Conservation (phyloP, 2,797 vertebrate genomes). For the Sebastes goodei region DNA sequence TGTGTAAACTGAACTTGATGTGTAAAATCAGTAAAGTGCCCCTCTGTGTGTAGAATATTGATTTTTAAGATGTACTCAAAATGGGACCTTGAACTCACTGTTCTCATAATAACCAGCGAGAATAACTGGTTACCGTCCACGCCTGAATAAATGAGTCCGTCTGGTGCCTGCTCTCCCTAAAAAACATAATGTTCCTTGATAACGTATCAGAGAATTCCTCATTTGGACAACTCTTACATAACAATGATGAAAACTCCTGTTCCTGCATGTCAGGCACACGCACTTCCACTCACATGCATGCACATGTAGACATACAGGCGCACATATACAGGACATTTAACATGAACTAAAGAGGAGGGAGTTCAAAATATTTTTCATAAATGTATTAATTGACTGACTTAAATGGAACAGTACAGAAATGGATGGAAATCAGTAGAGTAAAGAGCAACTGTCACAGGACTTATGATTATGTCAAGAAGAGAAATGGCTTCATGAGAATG, state of each 20-base stretch:
- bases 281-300: not conserved
- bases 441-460: not conserved
- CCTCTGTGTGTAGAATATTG: not conserved
- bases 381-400: not conserved
- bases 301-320: not conserved
- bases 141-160: slow-evolving; percentile 20
- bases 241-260: slow-evolving; percentile 30
- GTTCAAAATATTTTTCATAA: not conserved
- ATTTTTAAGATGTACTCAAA: not conserved
- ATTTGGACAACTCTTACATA: slow-evolving; percentile 45
- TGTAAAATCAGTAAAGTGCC: not conserved
- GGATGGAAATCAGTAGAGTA: not conserved
- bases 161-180: slow-evolving; percentile 28
- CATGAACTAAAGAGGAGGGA: not conserved
- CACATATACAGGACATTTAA: not conserved
- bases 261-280: not conserved
- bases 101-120: not conserved
- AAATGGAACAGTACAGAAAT: not conserved
- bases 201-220: slow-evolving; percentile 46
- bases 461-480: not conserved
- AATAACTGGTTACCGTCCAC: not conserved
- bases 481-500: not conserved
- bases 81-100: not conserved
- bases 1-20: not conserved
- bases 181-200: slow-evolving; percentile 54